These are phyloP conservation scores for Cotesia typhae DNA, from an alignment of 1,140 invertebrate species.

Conservation along the genomic window DNA sequence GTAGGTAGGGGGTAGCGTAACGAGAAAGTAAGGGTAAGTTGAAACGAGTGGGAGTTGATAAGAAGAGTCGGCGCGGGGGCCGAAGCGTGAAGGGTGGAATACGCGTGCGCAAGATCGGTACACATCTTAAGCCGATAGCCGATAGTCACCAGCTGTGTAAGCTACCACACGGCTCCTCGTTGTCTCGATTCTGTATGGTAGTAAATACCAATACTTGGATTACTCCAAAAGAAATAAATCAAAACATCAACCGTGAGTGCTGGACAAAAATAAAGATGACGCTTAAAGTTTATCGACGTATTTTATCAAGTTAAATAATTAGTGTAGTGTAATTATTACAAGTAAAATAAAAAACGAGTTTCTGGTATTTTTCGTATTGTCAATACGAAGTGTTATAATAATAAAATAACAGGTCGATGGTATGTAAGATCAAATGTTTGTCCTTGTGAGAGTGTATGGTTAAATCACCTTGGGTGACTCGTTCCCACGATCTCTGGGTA, in stretches of 20 bases:
- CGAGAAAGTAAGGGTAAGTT: background rate
- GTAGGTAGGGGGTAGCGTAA: background rate
- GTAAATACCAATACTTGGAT: no score
- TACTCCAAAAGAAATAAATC: no score
- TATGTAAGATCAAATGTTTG: conserved; percentile 33
- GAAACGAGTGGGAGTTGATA: background rate
- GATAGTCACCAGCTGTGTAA: conserved; percentile 26
- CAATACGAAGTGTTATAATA: no score
- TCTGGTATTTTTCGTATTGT: no score
- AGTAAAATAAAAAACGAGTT: no score
- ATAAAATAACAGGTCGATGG: background rate
- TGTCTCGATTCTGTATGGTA: conserved; percentile 12
- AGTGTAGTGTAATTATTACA: no score
- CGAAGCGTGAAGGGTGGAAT: no score
- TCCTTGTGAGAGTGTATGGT: conserved; percentile 32
- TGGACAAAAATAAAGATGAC: no score
- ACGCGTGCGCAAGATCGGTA: conserved; percentile 4
- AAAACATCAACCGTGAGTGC: no score
- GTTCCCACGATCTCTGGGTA: conserved; percentile 32
- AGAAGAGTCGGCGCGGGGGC: background rate
- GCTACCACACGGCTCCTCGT: background rate
- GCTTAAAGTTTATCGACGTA: no score
- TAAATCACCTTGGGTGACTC: conserved; percentile 35
- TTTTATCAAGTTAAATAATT: no score
- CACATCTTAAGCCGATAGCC: conserved; percentile 3